Evolutionary conservation across 2,113 vertebrate genomes (phyloP), one percentile per base, ranked within the genome.

Genomic region (Strigops habroptila): DNA sequence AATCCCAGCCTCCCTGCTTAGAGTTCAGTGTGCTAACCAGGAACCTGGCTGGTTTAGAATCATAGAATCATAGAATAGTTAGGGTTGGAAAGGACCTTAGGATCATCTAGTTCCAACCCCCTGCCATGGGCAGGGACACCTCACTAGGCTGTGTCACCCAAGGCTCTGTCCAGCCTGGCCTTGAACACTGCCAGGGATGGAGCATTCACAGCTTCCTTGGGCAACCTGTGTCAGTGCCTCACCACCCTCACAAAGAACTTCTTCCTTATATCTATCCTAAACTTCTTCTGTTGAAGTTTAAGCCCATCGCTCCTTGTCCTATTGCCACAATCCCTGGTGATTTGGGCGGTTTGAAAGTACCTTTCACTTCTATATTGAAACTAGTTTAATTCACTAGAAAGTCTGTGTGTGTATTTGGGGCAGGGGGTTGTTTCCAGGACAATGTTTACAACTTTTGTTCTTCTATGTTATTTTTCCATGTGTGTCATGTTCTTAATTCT

Each of bases 41-140:
- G 21, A 35, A 5, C 55, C 17, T 0, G 1, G 3, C 10, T 35
- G 1, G 2, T 62, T 5, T 37, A 6, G 0, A n/a, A 23, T 59
- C 55, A n/a, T 37, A 6, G 0, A n/a, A 23, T 59, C 55, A 23
- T 23, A 59, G 55, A 59, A 15, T n/a, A 59, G 6, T n/a, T n/a
- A n/a, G 21, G 14, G 14, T 10, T 59, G 33, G 23, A 59, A n/a
- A 59, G 55, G 14, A 59, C 55, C 33, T n/a, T 59, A n/a, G n/a
- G 55, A 59, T 23, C 55, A n/a, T 23, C 33, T 21, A n/a, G 1
- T 59, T 59, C 55, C 33, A 59, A 4, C 33, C 4, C 21, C 13
- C 55, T n/a, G 14, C 13, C 33, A n/a, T 59, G 55, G 33, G 13
- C 55, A 59, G 33, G 33, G 8, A n/a, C 21, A 59, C 8, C 33